A percentile compares a stretch with the other conserved stretches of the same genome.
These are phyloP conservation scores for Spicauda simplicius DNA, from an alignment of 2,888 invertebrate species.

Conservation along the genomic window DNA sequence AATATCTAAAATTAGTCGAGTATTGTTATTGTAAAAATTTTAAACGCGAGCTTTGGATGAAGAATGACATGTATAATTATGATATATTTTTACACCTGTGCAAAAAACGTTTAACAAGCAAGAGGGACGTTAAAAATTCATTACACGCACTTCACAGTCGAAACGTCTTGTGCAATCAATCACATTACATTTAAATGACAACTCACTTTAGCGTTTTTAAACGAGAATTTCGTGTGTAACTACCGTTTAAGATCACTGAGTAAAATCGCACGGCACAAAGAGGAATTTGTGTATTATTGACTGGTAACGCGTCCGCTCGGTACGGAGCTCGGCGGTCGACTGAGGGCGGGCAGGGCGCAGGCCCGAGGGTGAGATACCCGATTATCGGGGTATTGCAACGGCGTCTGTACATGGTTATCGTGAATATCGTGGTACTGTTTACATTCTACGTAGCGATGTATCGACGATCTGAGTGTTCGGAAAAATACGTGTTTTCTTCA, in stretches of 20 bases:
- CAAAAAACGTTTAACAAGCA: constrained; percentile 16
- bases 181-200: constrained; percentile 1
- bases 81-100: background rate
- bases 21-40: too few relatives aligned
- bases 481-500: background rate
- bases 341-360: constrained; percentile 30
- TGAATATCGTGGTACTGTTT: constrained; percentile 12
- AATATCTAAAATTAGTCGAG: too few relatives aligned
- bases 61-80: too few relatives aligned
- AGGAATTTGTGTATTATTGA: background rate
- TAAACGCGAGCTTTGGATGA: too few relatives aligned
- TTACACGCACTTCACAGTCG: constrained; percentile 23
- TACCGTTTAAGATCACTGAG: constrained; percentile 21
- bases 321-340: constrained; percentile 1
- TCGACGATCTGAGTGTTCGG: background rate
- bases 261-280: constrained; percentile 14
- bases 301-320: constrained; percentile 4
- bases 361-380: constrained; percentile 28
- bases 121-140: constrained; percentile 30
- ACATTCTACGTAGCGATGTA: background rate
- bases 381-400: constrained; percentile 15
- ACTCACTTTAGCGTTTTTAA: background rate
- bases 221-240: background rate
- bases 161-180: constrained; percentile 25
- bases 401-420: constrained; percentile 2